These are phyloP conservation scores for Bubo blakistoni DNA, from an alignment of 2,113 vertebrate species.

Conservation along the genomic window DNA sequence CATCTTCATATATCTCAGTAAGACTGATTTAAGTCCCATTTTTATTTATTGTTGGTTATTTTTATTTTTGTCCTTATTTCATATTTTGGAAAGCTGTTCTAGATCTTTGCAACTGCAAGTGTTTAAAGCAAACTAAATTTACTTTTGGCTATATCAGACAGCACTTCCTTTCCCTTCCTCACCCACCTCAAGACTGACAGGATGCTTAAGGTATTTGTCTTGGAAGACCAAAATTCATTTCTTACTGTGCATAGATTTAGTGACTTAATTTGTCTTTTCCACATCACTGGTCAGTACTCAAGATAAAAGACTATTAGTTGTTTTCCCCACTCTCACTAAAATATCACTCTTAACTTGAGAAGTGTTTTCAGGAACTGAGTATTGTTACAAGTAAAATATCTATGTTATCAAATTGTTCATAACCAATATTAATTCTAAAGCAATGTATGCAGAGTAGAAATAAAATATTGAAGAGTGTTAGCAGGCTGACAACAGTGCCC, in stretches of 20 bases:
- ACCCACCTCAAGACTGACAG: not conserved
- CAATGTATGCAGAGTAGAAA: not conserved
- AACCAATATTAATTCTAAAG: not conserved
- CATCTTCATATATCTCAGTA: not conserved
- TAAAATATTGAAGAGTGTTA: not conserved
- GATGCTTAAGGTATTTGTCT: not conserved
- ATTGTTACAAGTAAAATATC: not conserved
- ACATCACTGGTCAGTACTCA: not conserved
- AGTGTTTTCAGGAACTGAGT: not conserved
- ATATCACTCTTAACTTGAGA: not conserved
- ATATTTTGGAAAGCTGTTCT: not conserved
- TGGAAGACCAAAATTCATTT: not conserved
- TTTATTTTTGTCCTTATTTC: not conserved
- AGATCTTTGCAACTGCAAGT: not conserved
- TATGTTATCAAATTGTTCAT: not conserved
- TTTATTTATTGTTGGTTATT: not conserved
- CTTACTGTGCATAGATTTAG: not conserved
- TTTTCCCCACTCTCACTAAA: not conserved
- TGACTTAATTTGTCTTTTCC: conserved; percentile 2
- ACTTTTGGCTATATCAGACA: not conserved
- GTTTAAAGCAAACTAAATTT: not conserved
- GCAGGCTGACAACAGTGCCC: not conserved
- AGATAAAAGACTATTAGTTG: not conserved
- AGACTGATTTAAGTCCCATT: not conserved
- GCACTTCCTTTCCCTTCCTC: not conserved